Base-by-base conservation (phyloP, 1,140 invertebrate genomes). In the Sminthurides bifidus region DNA sequence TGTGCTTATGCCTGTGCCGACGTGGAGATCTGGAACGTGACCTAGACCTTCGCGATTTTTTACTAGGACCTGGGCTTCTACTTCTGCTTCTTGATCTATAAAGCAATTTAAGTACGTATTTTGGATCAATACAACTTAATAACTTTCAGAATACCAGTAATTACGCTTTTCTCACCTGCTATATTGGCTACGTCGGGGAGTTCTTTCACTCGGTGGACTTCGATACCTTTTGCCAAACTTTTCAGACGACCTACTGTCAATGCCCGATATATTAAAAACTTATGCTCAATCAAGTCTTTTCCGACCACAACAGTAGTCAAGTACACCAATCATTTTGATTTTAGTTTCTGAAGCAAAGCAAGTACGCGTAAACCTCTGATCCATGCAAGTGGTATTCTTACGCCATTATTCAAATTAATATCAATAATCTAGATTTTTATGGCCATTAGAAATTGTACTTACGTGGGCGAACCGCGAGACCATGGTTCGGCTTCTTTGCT, bases 1-100 rank as follows among this genome's bases (percentile, higher is more conserved):
- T 59, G 52, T 55, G 45, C 50, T 52, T 59, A 37, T 59, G 52
- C 24, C 48, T 24, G 31, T 59, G 58, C 19, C 53, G 51, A 58
- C 50, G 38, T 24, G 50, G 44, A 10, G 58, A 59, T 50, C 46
- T 51, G 15, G 58, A 59, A n/a, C n/a, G n/a, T n/a, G n/a, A n/a
- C n/a, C 50, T 35, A n/a, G 58, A 55, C 35, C 38, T 50, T 21
- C 31, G 15, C 44, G 12, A 8, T 49, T 30, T 49, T 17, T 19
- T 17, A 31, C 14, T 30, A 19, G 5, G 3, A 33, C 21, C 29
- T 21, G 50, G 51, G 49, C 58, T 60, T 49, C 58, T 57, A 46
- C 58, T 60, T 48, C 58, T 44, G 38, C 52, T 54, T 51, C 52
- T 48, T 44, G 26, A 31, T 17, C 15, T 31, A n/a, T 30, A 30